Evolutionary conservation across 2,113 vertebrate genomes (phyloP).

Genomic region (Equus quagga): DNA sequence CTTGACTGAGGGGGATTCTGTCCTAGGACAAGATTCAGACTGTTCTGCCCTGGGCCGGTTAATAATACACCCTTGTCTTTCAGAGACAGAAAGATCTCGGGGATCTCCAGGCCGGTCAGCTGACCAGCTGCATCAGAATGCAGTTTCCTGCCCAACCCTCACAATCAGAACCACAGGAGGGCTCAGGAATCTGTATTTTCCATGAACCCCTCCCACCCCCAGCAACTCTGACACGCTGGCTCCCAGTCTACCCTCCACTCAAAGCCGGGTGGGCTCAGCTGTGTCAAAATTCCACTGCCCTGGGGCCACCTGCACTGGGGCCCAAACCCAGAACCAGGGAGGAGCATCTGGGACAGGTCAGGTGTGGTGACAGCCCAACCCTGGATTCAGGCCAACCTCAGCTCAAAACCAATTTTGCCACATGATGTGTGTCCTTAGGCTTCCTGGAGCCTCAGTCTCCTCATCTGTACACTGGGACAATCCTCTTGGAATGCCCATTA

Average conservation of each 20-base stretch:
- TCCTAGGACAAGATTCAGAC: not conserved
- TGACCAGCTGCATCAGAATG: not conserved
- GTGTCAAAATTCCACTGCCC: not conserved
- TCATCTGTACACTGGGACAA: not conserved
- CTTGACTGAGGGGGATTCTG: not conserved
- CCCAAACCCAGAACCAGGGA: not conserved
- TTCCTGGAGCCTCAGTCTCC: not conserved
- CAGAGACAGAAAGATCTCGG: not conserved
- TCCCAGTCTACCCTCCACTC: not conserved
- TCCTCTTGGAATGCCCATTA: not conserved
- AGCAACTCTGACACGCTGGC: not conserved
- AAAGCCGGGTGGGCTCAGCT: not conserved
- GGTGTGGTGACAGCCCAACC: rapidly evolving
- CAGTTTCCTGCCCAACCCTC: not conserved
- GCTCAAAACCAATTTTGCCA: not conserved
- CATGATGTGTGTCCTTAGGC: not conserved
- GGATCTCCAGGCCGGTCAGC: not conserved
- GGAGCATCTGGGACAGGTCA: too few species aligned
- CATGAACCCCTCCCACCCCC: too few species aligned
- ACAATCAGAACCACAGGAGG: not conserved
- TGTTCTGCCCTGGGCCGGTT: not conserved
- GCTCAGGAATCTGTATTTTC: not conserved
- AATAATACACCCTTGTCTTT: not conserved
- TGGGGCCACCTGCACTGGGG: too few species aligned
- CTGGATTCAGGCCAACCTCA: not conserved